Base-by-base conservation (phyloP, 1,140 invertebrate species). In the Ephestia elutella region DNA sequence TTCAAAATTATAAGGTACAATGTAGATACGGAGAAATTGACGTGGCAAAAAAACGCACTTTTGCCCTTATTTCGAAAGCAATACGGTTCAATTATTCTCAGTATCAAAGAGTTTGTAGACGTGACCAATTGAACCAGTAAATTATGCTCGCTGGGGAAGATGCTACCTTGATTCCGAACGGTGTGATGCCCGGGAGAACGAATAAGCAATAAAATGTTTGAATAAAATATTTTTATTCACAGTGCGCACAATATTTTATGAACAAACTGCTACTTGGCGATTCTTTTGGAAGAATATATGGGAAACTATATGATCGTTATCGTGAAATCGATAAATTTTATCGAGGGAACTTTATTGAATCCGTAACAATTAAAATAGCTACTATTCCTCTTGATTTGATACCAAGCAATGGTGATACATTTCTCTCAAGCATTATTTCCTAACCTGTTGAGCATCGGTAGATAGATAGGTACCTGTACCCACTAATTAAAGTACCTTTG, bases 121-220 rank as follows among this genome's bases (percentile, higher is more conserved):
- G 30, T 32, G 30, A 32, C 11, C 30, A 32, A 58, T 49, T 64
- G 62, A 66, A 64, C 60, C 65, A 62, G 61, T 60, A 69, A 74
- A 70, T 71, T 71, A 64, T 61, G 57, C 61, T 57, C 48, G 62
- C 57, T 62, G 62, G 59, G 57, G 61, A 65, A 71, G 57, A 51
- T 56, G 38, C 38, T 44, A n/a, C 38, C 38, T 66, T 60, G 65
- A 65, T 57, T 59, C 49, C 51, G 56, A 62, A 59, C 51, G 50
- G 10, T 44, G 38, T 44, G 38, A 44, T 44, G 38, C 38, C 15
- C 38, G 5, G 15, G 15, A 44, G 38, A 44, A 44, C 38, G 15
- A 44, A 44, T 44, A 44, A 44, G 38, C 38, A 44, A 17, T 44
- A 44, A 44, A 17, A 44, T 60, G 38, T 44, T 44, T 44, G 38